Evolutionary conservation across 2,888 invertebrate genomes (phyloP).

Genomic region (Caenorhabditis sp.): DNA sequence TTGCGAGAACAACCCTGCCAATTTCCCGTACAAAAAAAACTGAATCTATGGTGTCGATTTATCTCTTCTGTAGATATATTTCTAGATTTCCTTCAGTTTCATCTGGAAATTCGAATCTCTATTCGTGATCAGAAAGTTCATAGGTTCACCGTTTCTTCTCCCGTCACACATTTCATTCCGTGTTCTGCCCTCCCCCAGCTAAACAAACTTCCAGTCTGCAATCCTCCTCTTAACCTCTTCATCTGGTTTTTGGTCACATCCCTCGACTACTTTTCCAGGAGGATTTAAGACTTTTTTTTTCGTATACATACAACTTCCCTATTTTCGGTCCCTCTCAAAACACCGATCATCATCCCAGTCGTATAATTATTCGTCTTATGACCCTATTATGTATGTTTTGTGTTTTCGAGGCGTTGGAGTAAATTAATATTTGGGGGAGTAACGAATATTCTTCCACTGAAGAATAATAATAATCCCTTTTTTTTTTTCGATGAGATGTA

Average conservation of each 20-base stretch:
- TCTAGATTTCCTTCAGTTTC: too few species aligned
- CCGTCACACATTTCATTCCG: too few species aligned
- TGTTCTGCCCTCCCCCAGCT: not conserved
- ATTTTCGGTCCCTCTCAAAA: not conserved
- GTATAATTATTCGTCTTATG: slow-evolving; percentile 13
- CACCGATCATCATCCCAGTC: slow-evolving; percentile 16
- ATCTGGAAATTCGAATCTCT: too few species aligned
- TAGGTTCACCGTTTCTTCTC: not conserved
- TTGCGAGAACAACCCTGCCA: too few species aligned
- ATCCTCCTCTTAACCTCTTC: not conserved
- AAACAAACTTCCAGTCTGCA: slow-evolving; percentile 1
- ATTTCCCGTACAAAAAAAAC: too few species aligned
- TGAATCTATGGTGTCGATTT: too few species aligned
- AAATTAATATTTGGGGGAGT: slow-evolving; percentile 8
- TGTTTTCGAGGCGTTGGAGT: not conserved
- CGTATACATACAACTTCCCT: slow-evolving; percentile 1
- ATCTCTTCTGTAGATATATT: too few species aligned
- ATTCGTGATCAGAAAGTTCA: not conserved
- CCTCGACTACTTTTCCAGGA: not conserved
- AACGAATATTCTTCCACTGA: not conserved
- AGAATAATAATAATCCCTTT: slow-evolving; percentile 10
- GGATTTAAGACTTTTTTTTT: not conserved
- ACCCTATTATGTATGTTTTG: slow-evolving; percentile 16
- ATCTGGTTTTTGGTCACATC: not conserved
- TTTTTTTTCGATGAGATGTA: slow-evolving; percentile 7